Percentiles rank a stretch among this genome's conserved stretches.
Conservation (phyloP, 1,140 invertebrate genomes). For the Eciton burchellii region DNA sequence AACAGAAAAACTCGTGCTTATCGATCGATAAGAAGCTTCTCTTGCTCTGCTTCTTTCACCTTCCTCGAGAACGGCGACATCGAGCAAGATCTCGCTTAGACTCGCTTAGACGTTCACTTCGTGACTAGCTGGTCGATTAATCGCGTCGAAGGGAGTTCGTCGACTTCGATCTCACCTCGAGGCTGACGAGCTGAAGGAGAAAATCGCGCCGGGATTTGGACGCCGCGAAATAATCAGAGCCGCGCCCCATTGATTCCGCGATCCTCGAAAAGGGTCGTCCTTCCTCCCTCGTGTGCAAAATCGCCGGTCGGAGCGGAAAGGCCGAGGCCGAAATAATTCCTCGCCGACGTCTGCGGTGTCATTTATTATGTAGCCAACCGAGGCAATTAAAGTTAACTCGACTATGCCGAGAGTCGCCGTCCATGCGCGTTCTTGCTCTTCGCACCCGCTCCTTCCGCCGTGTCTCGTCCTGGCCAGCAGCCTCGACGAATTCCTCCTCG, state of each 20-base stretch:
- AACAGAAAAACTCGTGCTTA: background rate
- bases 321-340: constrained; percentile 72
- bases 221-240: constrained; percentile 60
- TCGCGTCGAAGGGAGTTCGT: constrained; percentile 6
- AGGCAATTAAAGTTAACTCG: constrained; percentile 81
- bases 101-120: constrained; percentile 16
- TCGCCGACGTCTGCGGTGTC: constrained; percentile 71
- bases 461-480: constrained; percentile 57
- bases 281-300: constrained; percentile 9
- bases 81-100: no score
- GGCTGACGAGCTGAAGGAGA: constrained; percentile 28
- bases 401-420: constrained; percentile 49
- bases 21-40: background rate
- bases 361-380: constrained; percentile 77
- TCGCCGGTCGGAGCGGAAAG: background rate
- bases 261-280: background rate
- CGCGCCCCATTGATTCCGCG: constrained; percentile 39
- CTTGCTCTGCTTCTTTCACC: background rate
- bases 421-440: constrained; percentile 19
- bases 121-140: constrained; percentile 58
- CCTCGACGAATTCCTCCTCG: constrained; percentile 62
- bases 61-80: background rate
- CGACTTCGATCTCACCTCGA: background rate
- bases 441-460: constrained; percentile 24
- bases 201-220: constrained; percentile 58